Evolutionary conservation across 92 coral and sea anemone species (phyloP).

Genomic region (Palythoa grandiflora): DNA sequence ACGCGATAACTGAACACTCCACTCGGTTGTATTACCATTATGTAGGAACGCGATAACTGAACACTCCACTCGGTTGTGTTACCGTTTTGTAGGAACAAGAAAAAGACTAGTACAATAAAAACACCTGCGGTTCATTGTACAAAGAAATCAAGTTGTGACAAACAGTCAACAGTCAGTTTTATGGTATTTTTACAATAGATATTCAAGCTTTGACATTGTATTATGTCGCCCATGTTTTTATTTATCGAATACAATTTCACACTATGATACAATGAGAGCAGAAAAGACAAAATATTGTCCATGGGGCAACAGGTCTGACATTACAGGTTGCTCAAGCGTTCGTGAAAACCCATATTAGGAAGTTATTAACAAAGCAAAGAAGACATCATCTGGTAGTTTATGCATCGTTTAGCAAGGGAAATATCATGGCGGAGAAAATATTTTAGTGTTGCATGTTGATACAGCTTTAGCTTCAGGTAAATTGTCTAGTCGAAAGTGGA

Average conservation of each 20-base stretch:
- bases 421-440: slow-evolving; percentile 30
- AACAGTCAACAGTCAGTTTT: not conserved
- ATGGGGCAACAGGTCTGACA: slow-evolving; percentile 6
- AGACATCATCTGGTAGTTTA: slow-evolving; percentile 27
- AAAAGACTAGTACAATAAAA: not conserved
- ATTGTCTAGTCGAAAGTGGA: not conserved
- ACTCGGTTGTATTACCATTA: no score
- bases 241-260: not conserved
- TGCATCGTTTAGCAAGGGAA: slow-evolving; percentile 40
- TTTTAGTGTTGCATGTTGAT: not conserved
- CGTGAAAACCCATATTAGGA: slow-evolving; percentile 22
- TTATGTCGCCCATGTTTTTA: not conserved
- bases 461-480: not conserved
- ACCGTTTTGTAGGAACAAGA: not conserved
- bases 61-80: no score
- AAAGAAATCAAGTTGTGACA: not conserved
- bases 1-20: no score
- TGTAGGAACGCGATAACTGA: no score
- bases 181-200: not conserved
- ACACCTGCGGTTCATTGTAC: not conserved
- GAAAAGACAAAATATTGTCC: slow-evolving; percentile 1
- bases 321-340: slow-evolving; percentile 18
- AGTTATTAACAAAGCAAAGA: slow-evolving; percentile 22
- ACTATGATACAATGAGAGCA: not conserved
- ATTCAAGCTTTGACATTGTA: not conserved